These are phyloP conservation scores for Oedothorax gibbosus DNA, from an alignment of 1,140 invertebrate genomes.

Conservation along the genomic window DNA sequence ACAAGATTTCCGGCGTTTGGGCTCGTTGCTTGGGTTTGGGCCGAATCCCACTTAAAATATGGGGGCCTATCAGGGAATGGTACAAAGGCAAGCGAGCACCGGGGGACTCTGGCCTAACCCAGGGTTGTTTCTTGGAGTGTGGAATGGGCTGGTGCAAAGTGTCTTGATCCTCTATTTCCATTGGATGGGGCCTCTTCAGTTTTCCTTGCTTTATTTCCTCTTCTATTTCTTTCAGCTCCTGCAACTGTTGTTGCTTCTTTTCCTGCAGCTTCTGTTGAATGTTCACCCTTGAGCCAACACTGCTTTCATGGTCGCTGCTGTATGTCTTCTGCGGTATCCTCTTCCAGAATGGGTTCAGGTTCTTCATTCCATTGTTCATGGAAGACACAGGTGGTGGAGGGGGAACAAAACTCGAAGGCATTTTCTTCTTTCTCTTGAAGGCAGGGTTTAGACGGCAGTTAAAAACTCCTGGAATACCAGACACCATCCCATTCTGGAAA, in stretches of 20 bases:
- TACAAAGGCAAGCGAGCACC: constrained; percentile 32
- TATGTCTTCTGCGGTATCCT: constrained; percentile 74
- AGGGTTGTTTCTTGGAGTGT: constrained; percentile 72
- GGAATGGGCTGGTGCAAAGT: constrained; percentile 69
- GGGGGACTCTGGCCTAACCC: constrained; percentile 65
- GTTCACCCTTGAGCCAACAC: constrained; percentile 81
- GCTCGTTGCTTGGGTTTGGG: constrained; percentile 69
- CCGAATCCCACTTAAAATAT: constrained; percentile 40
- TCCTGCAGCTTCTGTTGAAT: constrained; percentile 89
- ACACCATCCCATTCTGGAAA: constrained; percentile 58
- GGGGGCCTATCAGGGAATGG: constrained; percentile 54
- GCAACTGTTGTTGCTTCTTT: constrained; percentile 88
- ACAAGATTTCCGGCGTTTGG: constrained; percentile 80
- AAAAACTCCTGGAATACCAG: constrained; percentile 83
- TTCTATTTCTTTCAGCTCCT: constrained; percentile 81
- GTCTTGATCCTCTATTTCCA: constrained; percentile 67
- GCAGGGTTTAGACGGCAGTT: constrained; percentile 88
- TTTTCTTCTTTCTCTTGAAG: constrained; percentile 86
- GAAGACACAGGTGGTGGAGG: constrained; percentile 73
- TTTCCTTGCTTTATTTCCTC: constrained; percentile 87
- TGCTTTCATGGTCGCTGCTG: constrained; percentile 80
- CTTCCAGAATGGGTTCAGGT: constrained; percentile 82
- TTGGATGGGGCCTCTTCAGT: constrained; percentile 72
- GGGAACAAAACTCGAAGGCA: constrained; percentile 86
- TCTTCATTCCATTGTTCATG: constrained; percentile 63